These are phyloP conservation scores for Anticlea derivata DNA, from an alignment of 2,888 invertebrate species.

Conservation along the genomic window DNA sequence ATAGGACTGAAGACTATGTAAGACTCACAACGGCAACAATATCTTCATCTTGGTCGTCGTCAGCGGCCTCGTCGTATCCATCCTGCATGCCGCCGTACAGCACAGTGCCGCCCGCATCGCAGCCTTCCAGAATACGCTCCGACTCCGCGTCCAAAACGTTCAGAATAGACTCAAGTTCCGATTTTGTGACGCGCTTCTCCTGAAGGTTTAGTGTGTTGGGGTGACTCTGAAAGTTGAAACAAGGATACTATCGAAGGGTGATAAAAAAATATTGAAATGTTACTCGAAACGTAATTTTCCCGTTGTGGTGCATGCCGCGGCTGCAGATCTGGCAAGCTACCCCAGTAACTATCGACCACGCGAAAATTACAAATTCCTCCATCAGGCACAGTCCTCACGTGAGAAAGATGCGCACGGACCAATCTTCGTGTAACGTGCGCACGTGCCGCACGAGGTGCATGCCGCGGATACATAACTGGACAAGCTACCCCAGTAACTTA, in stretches of 20 bases:
- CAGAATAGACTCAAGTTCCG: slow-evolving; percentile 69
- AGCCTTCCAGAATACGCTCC: slow-evolving; percentile 71
- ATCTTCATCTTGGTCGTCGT: slow-evolving; percentile 4
- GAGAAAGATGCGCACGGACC: slow-evolving; percentile 72
- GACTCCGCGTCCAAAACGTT: slow-evolving; percentile 71
- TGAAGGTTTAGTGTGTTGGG: slow-evolving; percentile 10
- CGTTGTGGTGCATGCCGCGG: too few relatives aligned
- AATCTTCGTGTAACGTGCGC: slow-evolving; percentile 87
- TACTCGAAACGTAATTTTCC: too few relatives aligned
- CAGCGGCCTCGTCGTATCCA: slow-evolving; percentile 27
- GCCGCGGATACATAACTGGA: too few relatives aligned
- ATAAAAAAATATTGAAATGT: too few relatives aligned
- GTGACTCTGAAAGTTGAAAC: slow-evolving; percentile 3
- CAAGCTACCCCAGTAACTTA: too few relatives aligned
- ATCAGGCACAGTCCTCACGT: slow-evolving; percentile 54
- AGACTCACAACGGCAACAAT: background rate
- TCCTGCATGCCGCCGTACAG: slow-evolving; percentile 72
- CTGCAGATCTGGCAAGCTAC: too few relatives aligned
- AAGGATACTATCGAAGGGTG: too few relatives aligned
- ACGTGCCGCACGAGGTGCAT: slow-evolving; percentile 91
- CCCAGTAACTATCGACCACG: too few relatives aligned
- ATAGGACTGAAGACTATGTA: too few relatives aligned
- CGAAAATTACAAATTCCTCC: too few relatives aligned
- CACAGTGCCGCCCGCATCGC: slow-evolving; percentile 56
- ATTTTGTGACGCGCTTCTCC: slow-evolving; percentile 61